Evolutionary conservation across 1,140 invertebrate species (phyloP).

Genomic region (Parasteatoda tepidariorum): DNA sequence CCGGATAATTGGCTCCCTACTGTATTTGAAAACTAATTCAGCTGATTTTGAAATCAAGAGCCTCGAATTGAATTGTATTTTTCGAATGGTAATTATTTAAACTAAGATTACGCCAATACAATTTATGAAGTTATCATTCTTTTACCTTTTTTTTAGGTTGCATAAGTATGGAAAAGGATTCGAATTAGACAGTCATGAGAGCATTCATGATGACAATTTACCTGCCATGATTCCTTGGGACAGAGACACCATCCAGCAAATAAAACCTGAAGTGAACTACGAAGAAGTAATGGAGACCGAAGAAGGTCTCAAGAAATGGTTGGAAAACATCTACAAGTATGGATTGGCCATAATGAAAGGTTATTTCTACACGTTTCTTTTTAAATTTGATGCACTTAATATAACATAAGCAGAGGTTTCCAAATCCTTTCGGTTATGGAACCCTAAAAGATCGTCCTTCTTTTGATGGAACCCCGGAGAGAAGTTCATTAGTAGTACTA

Average conservation of each 20-base stretch:
- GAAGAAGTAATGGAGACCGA: slow-evolving; percentile 67
- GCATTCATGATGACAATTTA: slow-evolving; percentile 60
- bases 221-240: slow-evolving; percentile 66
- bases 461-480: no score
- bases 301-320: slow-evolving; percentile 66
- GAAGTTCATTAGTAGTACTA: no score
- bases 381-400: not conserved
- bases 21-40: no score
- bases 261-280: slow-evolving; percentile 67
- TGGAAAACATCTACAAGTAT: slow-evolving; percentile 68
- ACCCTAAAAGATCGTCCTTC: no score
- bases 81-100: no score
- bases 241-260: slow-evolving; percentile 65
- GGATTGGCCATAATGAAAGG: slow-evolving; percentile 66
- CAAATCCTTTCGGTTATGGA: no score
- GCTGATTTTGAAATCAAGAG: no score
- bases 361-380: slow-evolving; percentile 12
- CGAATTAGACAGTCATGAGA: slow-evolving; percentile 66
- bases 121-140: no score
- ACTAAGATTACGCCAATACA: no score
- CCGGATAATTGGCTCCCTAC: no score
- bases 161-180: slow-evolving; percentile 68
- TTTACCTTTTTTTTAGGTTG: slow-evolving; percentile 63
- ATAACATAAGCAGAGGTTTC: not conserved
- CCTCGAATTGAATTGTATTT: no score